Percentiles rank a stretch among this genome's conserved stretches.
These are phyloP conservation scores for Thunnus albacares DNA, from an alignment of 2,797 vertebrate genomes.

Conservation along the genomic window DNA sequence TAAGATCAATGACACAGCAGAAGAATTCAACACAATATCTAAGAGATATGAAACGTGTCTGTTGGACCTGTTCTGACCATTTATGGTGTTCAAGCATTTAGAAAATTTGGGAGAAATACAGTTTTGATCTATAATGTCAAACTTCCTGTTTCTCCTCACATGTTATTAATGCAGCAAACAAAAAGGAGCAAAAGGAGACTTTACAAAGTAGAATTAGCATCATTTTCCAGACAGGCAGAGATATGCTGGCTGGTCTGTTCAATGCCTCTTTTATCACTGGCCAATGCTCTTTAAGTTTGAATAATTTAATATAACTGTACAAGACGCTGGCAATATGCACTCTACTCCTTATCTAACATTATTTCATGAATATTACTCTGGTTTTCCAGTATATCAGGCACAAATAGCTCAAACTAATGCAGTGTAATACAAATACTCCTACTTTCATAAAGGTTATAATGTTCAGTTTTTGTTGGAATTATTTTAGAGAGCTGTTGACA, in stretches of 20 bases:
- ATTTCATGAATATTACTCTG: conserved; percentile 28
- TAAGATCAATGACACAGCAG: not conserved
- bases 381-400: not conserved
- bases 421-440: not conserved
- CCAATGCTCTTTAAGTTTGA: conserved; percentile 20
- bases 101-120: not conserved
- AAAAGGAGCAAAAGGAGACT: not conserved
- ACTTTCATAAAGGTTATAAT: not conserved
- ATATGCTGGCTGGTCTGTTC: not conserved
- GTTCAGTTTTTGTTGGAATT: not conserved
- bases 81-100: not conserved
- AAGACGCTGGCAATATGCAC: not conserved
- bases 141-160: not conserved
- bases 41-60: too few relatives aligned
- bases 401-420: not conserved
- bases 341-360: not conserved
- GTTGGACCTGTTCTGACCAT: too few relatives aligned
- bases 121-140: not conserved
- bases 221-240: conserved; percentile 4
- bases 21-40: too few relatives aligned
- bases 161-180: not conserved
- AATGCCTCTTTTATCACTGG: conserved; percentile 28
- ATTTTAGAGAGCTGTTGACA: not conserved
- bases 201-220: not conserved
- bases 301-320: conserved; percentile 30